Percentiles rank a stretch among this genome's conserved stretches.
Conservation (phyloP, 1,140 invertebrate genomes). For the Aphaenogaster floridana region DNA sequence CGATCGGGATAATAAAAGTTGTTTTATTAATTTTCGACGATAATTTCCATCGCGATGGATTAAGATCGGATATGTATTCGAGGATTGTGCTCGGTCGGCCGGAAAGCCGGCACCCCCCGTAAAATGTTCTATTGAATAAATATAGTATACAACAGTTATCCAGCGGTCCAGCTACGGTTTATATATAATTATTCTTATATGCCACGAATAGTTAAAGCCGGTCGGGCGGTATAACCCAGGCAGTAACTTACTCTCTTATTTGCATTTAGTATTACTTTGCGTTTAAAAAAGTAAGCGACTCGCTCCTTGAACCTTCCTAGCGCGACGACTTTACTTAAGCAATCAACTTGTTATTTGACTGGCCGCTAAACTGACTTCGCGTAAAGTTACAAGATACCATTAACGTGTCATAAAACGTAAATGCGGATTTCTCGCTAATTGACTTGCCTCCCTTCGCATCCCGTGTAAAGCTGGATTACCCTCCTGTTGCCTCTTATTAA, state of each 20-base stretch:
- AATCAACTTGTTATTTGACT: conserved; percentile 48
- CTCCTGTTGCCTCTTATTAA: conserved; percentile 32
- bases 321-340: conserved; percentile 21
- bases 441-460: conserved; percentile 21
- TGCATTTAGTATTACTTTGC: conserved; percentile 45
- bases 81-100: neutral
- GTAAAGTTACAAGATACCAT: conserved; percentile 45
- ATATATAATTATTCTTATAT: conserved; percentile 46
- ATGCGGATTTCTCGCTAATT: conserved; percentile 45
- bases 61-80: neutral
- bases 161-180: conserved; percentile 32
- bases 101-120: neutral
- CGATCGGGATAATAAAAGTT: neutral
- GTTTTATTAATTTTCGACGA: neutral
- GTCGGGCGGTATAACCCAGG: neutral
- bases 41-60: neutral
- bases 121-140: neutral
- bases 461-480: conserved; percentile 37
- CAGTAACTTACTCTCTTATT: conserved; percentile 30
- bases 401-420: conserved; percentile 55
- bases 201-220: conserved; percentile 19
- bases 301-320: conserved; percentile 24
- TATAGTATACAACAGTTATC: neutral
- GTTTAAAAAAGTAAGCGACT: conserved; percentile 20
- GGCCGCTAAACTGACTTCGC: conserved; percentile 40